These are phyloP conservation scores for Diarsia dahlii DNA, from an alignment of 2,888 invertebrate genomes.

Conservation along the genomic window DNA sequence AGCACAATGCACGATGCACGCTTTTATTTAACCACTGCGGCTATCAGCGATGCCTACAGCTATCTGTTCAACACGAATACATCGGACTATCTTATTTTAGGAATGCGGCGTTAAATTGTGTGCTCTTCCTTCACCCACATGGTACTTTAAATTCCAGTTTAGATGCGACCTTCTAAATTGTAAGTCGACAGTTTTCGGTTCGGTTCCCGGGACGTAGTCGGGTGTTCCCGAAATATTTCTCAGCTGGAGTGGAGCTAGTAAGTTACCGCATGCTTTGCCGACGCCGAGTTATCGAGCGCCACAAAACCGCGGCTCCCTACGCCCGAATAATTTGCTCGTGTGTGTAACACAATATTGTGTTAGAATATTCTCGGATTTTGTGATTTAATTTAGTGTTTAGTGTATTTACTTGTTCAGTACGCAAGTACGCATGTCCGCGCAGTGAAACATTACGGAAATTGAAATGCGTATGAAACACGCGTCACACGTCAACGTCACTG, in stretches of 20 bases:
- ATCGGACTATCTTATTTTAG: conserved; percentile 13
- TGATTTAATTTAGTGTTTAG: conserved; percentile 18
- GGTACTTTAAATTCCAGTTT: conserved; percentile 29
- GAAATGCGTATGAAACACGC: conserved; percentile 57
- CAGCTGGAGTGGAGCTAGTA: conserved; percentile 32
- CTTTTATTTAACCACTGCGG: conserved; percentile 52
- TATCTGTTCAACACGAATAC: not conserved
- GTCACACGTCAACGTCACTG: conserved; percentile 60
- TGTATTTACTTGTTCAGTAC: conserved; percentile 16
- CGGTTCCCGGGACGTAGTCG: conserved; percentile 9
- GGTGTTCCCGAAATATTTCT: conserved; percentile 34
- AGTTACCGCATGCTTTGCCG: conserved; percentile 42
- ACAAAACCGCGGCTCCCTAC: conserved; percentile 32
- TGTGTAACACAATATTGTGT: conserved; percentile 33
- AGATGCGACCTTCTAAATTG: conserved; percentile 26
- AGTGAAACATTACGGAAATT: conserved; percentile 35
- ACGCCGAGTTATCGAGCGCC: conserved; percentile 35
- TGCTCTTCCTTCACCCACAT: not conserved
- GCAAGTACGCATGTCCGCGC: conserved; percentile 3
- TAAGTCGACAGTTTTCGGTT: conserved; percentile 16
- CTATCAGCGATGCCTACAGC: conserved; percentile 9
- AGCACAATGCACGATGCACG: conserved; percentile 54
- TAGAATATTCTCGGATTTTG: conserved; percentile 27
- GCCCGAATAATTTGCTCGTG: conserved; percentile 35
- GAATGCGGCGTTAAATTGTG: conserved; percentile 28